phyloP scores from a whole-genome alignment of 2,888 invertebrate species.

The Scaptodrosophila latifasciaeformis region DNA sequence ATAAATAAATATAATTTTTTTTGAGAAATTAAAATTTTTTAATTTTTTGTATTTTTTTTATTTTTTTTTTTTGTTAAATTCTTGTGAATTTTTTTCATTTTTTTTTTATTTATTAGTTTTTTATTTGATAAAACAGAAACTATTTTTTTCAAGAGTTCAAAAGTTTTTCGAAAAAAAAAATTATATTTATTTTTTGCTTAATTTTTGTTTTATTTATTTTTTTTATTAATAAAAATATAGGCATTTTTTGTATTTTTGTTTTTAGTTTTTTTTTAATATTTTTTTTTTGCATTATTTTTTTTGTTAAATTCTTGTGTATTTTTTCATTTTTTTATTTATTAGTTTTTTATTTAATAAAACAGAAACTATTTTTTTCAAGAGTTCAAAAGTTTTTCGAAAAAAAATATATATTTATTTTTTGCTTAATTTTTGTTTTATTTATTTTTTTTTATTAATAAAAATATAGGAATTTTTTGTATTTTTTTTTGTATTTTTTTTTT shows the following conservation, averaged over 20 bases:
- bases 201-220: conserved; percentile 18
- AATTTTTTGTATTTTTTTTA: no score
- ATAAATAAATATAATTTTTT: no score
- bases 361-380: no score
- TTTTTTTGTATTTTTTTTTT: conserved; percentile 10
- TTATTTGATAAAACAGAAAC: no score
- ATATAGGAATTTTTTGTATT: conserved; percentile 25
- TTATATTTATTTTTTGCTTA: conserved; percentile 11
- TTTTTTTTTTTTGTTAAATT: conserved; percentile 3
- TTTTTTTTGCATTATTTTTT: neutral
- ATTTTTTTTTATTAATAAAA: conserved; percentile 22
- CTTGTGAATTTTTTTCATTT: neutral
- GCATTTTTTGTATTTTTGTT: neutral
- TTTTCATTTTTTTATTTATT: no score
- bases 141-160: no score
- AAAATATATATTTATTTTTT: conserved; percentile 1
- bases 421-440: conserved; percentile 21
- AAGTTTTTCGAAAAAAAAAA: conserved; percentile 18
- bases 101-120: conserved; percentile 9
- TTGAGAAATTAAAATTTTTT: no score
- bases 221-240: conserved; percentile 8
- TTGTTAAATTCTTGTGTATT: no score
- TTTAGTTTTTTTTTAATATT: neutral
- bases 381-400: conserved; percentile 22
- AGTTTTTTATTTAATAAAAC: no score